Base-by-base conservation (phyloP, 92 coral and sea anemone species). In the Parazoanthus atlanticus region DNA sequence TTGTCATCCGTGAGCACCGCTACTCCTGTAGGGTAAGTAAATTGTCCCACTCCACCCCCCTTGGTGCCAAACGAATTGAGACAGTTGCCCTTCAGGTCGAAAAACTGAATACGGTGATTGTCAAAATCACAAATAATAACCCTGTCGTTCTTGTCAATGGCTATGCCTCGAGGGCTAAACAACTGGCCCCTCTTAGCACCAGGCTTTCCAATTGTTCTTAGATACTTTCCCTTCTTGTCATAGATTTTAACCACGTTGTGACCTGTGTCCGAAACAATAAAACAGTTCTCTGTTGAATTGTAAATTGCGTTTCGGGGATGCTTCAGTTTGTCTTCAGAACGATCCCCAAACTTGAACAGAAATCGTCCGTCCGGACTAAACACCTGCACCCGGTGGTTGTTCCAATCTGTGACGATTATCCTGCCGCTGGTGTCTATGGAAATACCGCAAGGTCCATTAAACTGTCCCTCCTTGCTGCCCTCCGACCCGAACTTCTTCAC, bases 211-310 rank as follows among this genome's bases (percentile, higher is more conserved):
- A 95, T 92, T 19, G 85, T 93, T 61, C 89, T 61, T 8, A 88
- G 85, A 72, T 73, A 95, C n/a, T 90, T 92, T 30, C 98, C 98
- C 47, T 95, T 93, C 28, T 92, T 89, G 88, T 92, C 98, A 76
- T 90, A 95, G 7, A 94, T 91, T 90, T 95, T 95, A 6, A 95
- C 49, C 71, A 95, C 94, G 77, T 95, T 92, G 69, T 95, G 90
- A 34, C 98, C 98, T 3, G 98, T 95, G 79, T 95, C 98, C 15
- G 98, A 93, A 66, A 95, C 98, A 76, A 95, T 89, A 67, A 93
- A 95, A 41, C 91, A 89, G 13, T 92, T 89, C 72, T 91, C 90
- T 5, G 89, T 65, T 40, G 93, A 76, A 84, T 86, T 72, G 88
- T 83, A 95, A n/a, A 94, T 90, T 23, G 95, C 96, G 79, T 94